A percentile compares a stretch with the other conserved stretches of the same genome.
These are phyloP conservation scores for Hippocampus mohnikei DNA, from an alignment of 2,113 vertebrate genomes.

Conservation along the genomic window DNA sequence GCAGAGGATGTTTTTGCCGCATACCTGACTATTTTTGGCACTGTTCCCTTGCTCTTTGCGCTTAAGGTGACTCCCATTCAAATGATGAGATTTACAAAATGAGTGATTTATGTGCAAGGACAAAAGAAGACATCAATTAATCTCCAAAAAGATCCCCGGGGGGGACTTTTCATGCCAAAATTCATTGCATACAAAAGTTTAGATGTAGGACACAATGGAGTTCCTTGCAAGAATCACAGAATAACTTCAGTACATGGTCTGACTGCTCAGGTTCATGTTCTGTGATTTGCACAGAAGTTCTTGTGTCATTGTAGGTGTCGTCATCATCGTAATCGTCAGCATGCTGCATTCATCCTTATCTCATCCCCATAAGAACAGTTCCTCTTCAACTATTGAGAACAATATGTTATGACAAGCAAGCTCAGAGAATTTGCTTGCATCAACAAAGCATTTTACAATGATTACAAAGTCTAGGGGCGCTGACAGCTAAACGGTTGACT, in stretches of 20 bases:
- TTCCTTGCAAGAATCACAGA: background rate
- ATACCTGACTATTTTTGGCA: background rate
- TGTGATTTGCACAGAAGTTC: background rate
- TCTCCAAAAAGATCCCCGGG: background rate
- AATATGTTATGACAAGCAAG: background rate
- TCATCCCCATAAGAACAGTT: too few species aligned
- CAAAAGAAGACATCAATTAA: conserved; percentile 1
- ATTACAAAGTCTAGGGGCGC: background rate
- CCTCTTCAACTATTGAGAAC: background rate
- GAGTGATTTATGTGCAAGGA: conserved; percentile 4
- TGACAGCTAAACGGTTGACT: background rate
- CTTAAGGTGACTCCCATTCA: background rate
- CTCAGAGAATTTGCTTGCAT: background rate
- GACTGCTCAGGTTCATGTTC: background rate
- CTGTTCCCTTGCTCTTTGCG: background rate
- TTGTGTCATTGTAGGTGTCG: background rate
- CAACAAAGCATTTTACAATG: background rate
- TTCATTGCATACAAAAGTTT: background rate
- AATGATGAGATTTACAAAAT: background rate
- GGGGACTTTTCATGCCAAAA: background rate
- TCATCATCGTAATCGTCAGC: too few species aligned
- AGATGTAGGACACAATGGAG: background rate
- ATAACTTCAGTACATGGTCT: background rate
- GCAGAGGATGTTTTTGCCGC: conserved; percentile 2
- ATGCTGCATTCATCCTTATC: background rate